Conservation (phyloP, 2,113 vertebrate genomes). For the Struthio camelus region DNA sequence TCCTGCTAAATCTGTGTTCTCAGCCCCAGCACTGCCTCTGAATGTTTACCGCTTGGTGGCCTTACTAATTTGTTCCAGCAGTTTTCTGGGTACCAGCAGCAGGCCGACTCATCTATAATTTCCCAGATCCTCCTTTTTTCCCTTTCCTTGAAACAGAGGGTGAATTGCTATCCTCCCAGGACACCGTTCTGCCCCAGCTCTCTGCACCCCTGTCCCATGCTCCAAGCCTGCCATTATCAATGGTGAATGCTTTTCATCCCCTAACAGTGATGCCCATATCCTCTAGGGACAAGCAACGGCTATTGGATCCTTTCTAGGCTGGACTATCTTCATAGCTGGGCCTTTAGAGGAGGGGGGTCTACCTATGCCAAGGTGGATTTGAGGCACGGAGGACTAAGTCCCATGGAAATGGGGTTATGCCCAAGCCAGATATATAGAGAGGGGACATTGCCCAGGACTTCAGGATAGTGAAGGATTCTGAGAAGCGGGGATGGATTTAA, state of each 20-base stretch:
- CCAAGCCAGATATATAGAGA: neutral
- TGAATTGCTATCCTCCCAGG: neutral
- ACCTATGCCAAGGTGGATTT: neutral
- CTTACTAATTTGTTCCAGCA: slow-evolving; percentile 26
- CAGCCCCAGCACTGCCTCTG: neutral
- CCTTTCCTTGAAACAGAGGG: neutral
- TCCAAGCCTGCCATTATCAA: neutral
- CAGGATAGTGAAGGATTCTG: neutral
- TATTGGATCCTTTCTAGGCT: neutral
- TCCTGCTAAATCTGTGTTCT: neutral
- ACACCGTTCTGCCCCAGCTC: neutral
- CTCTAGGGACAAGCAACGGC: neutral
- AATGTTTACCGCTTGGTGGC: neutral
- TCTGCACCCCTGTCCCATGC: neutral
- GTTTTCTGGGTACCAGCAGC: neutral
- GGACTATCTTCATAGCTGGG: neutral
- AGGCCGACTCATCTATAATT: neutral
- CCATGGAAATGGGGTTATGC: neutral
- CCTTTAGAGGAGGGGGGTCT: neutral
- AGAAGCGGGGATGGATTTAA: neutral
- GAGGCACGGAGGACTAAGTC: neutral
- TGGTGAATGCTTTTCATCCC: fast-evolving
- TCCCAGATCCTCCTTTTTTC: neutral
- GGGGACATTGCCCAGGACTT: neutral
- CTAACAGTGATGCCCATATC: neutral